These are phyloP conservation scores for Petrocephalus microphthalmus DNA, from an alignment of 2,113 vertebrate genomes.

Conservation along the genomic window DNA sequence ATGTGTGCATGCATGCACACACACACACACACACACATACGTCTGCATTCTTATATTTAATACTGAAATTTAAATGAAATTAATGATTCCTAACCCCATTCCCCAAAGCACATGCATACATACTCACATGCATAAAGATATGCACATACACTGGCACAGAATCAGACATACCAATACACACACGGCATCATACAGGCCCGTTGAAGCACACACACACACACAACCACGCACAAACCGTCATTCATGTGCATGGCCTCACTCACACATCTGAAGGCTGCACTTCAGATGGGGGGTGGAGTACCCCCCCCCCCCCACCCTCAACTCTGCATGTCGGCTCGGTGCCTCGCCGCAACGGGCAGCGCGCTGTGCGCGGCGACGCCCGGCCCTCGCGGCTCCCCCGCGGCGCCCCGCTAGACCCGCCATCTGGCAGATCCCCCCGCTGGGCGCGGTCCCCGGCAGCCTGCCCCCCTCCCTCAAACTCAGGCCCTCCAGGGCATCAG, in stretches of 20 bases:
- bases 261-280: background rate
- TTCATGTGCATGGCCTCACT: background rate
- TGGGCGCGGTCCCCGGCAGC: background rate
- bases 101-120: background rate
- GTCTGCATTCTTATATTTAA: background rate
- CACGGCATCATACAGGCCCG: background rate
- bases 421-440: background rate
- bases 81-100: slow-evolving; percentile 6
- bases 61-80: background rate
- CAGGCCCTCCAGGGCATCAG: background rate
- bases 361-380: background rate
- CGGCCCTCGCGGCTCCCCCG: background rate
- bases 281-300: background rate
- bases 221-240: background rate
- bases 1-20: background rate
- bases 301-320: background rate
- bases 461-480: background rate
- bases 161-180: background rate
- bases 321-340: background rate
- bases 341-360: background rate
- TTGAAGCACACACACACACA: background rate
- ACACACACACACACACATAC: background rate
- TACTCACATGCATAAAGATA: background rate
- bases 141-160: background rate
- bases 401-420: background rate